These are phyloP conservation scores for Promerops cafer DNA, from an alignment of 2,113 vertebrate species.

Conservation along the genomic window DNA sequence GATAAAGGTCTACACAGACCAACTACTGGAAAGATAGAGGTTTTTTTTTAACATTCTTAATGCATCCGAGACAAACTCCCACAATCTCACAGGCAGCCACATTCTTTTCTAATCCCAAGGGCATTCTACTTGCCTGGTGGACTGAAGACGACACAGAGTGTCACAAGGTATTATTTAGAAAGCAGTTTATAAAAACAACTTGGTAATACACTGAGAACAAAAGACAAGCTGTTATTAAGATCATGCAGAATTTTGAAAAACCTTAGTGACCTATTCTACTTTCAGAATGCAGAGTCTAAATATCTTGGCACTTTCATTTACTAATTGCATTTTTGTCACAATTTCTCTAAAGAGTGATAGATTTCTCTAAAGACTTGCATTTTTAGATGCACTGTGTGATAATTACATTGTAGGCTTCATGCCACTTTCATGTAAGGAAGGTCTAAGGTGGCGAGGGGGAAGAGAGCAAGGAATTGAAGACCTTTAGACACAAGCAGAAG, in stretches of 20 bases:
- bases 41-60: neutral
- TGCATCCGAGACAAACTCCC: neutral
- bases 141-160: neutral
- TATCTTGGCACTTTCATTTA: neutral
- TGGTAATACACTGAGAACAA: neutral
- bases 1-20: neutral
- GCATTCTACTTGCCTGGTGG: neutral
- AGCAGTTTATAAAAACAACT: neutral
- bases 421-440: neutral
- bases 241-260: neutral
- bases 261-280: neutral
- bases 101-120: neutral
- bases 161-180: neutral
- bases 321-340: neutral
- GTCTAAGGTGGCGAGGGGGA: accelerated
- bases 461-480: neutral
- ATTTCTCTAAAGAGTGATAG: neutral
- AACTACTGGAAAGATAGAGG: neutral
- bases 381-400: neutral
- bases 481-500: neutral
- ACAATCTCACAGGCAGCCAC: neutral
- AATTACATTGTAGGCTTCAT: neutral
- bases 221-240: neutral
- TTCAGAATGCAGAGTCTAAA: neutral
- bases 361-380: neutral